Evolutionary conservation across 2,113 vertebrate genomes (phyloP).

Genomic region (Dipodomys ordii): DNA sequence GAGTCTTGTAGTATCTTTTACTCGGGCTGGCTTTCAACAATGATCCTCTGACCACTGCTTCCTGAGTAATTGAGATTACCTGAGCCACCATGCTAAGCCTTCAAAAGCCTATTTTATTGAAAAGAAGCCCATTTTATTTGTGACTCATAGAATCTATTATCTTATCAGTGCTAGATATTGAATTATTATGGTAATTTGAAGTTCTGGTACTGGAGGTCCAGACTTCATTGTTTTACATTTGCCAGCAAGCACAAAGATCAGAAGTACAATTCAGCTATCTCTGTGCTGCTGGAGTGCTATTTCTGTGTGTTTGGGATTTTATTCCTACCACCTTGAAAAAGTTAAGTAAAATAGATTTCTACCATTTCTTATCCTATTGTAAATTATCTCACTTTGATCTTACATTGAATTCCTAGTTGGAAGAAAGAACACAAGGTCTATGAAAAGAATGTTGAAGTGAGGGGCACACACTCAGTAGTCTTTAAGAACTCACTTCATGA

Average conservation of each 20-base stretch:
- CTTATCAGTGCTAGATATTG: background rate
- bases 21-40: too few species aligned
- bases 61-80: too few species aligned
- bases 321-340: slow-evolving; percentile 14
- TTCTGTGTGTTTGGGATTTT: slow-evolving; percentile 5
- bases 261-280: background rate
- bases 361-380: background rate
- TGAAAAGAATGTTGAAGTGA: slow-evolving; percentile 11
- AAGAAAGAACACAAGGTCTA: slow-evolving; percentile 14
- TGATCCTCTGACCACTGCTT: too few species aligned
- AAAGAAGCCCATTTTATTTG: slow-evolving; percentile 42
- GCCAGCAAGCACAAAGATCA: background rate
- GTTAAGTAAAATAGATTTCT: background rate
- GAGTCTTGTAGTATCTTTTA: too few species aligned
- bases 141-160: slow-evolving; percentile 9
- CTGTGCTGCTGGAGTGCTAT: background rate
- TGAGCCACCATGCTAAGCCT: background rate
- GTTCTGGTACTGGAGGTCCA: background rate
- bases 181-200: background rate
- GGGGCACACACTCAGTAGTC: background rate
- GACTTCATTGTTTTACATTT: background rate
- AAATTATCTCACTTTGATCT: background rate
- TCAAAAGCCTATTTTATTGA: slow-evolving; percentile 23
- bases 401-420: background rate
- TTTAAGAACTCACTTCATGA: slow-evolving; percentile 73